Base-by-base conservation (phyloP, 2,888 invertebrate species). In the Alentia gelatinosa region DNA sequence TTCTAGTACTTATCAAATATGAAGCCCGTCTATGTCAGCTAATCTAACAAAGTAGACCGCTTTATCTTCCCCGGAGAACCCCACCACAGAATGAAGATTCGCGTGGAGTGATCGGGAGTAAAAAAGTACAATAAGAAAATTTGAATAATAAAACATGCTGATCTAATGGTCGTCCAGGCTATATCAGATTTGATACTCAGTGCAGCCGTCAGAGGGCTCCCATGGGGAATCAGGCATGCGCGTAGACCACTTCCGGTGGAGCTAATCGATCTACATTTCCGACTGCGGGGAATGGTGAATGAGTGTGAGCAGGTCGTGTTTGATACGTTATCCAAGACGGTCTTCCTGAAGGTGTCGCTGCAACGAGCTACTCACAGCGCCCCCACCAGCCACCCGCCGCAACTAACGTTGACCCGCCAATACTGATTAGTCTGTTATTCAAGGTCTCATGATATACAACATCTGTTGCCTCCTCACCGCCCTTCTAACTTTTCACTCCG, bases 141-240 rank as follows among this genome's bases (percentile, higher is more conserved):
- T 26, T 3, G 30, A 68, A 68, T 68, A 26, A 68, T 68, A 68
- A 63, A 68, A 30, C 68, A 68, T 30, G 12, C 30, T 68, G 68
- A 68, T 68, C 30, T 68, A 68, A 68, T 30, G 26, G 30, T 12
- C 68, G 26, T 30, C n/a, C n/a, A 30, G 68, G 9, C 47, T 68
- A 68, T 68, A 68, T 68, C 68, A 26, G 30, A 68, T 68, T 68
- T 30, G 30, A 68, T 68, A 26, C 26, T 15, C 30, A 26, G 3
- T 26, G 30, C 68, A 30, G 5, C 68, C 33, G 15, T 30, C 26
- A 68, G 68, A 30, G 37, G 75, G 37, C 23, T 83, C 83, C 40
- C 83, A 0, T 37, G 83, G 83, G 83, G 83, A 83, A 83, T 83
- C 40, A 40, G 37, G 83, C 40, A 83, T 83, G 39, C 83, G 83